Evolutionary conservation across 1,140 invertebrate genomes (phyloP).

Genomic region (Drosophila willistoni): DNA sequence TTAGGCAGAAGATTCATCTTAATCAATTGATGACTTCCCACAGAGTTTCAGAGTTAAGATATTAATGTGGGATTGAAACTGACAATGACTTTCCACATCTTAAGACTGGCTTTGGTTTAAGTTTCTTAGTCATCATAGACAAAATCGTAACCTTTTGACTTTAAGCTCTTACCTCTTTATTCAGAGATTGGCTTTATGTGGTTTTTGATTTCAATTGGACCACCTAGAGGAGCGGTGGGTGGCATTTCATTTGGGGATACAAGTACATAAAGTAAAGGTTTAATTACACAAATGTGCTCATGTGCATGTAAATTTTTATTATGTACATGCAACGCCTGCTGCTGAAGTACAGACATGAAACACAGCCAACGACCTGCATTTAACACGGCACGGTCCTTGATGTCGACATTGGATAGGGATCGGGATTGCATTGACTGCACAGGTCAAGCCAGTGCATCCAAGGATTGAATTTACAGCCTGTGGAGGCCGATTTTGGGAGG

Average conservation of each 20-base stretch:
- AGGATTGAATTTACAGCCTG: constrained; percentile 8
- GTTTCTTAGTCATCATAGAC: too few species aligned
- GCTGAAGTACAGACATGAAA: constrained; percentile 43
- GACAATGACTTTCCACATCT: too few species aligned
- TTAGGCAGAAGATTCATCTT: too few species aligned
- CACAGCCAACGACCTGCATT: constrained; percentile 28
- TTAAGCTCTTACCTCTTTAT: not conserved
- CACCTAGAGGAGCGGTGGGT: not conserved
- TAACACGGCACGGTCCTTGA: not conserved
- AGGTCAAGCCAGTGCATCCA: constrained; percentile 56
- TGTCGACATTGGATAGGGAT: constrained; percentile 2
- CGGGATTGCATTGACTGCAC: constrained; percentile 32
- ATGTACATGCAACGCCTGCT: constrained; percentile 58
- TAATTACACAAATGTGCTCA: constrained; percentile 60
- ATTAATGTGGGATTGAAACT: too few species aligned
- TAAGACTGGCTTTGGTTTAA: too few species aligned
- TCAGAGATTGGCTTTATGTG: not conserved
- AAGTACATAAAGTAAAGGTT: constrained; percentile 54
- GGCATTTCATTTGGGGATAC: not conserved
- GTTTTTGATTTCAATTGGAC: not conserved
- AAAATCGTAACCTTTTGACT: too few species aligned
- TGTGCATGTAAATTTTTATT: constrained; percentile 51
- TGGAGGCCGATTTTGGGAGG: not conserved
- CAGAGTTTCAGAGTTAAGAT: too few species aligned
- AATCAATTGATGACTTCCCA: too few species aligned